Percentiles rank a stretch among this genome's conserved stretches.
Evolutionary conservation across 2,888 invertebrate species (phyloP).

Genomic region (Caenorhabditis doughertyi): DNA sequence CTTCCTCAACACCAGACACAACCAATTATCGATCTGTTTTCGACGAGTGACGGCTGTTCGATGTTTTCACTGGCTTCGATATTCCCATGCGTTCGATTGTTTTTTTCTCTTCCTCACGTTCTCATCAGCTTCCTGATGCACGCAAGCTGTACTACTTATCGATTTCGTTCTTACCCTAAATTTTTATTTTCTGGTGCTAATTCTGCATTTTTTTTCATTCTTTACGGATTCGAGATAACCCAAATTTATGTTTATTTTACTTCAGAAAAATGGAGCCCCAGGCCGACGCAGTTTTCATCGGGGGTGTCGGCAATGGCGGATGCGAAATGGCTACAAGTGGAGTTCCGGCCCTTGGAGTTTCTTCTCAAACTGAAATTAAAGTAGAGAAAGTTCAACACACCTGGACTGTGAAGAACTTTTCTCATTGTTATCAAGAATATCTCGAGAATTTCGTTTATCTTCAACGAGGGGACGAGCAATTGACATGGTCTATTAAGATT

Average conservation of each 20-base stretch:
- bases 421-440: constrained; percentile 82
- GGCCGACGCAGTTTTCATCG: constrained; percentile 51
- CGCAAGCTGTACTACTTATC: too few species aligned
- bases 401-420: constrained; percentile 83
- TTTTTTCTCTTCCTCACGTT: not conserved
- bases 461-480: constrained; percentile 75
- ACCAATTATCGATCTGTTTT: constrained; percentile 46
- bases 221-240: too few species aligned
- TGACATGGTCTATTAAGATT: constrained; percentile 83
- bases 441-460: constrained; percentile 82
- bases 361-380: constrained; percentile 82
- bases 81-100: not conserved
- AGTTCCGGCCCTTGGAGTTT: constrained; percentile 66
- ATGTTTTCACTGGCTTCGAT: constrained; percentile 1
- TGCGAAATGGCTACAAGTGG: constrained; percentile 28
- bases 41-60: constrained; percentile 18
- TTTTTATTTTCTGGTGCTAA: not conserved
- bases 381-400: constrained; percentile 83
- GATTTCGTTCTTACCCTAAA: not conserved
- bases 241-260: too few species aligned
- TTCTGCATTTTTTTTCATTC: not conserved
- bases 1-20: constrained; percentile 34
- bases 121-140: not conserved
- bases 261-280: constrained; percentile 60
- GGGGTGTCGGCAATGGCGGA: constrained; percentile 39